Base-by-base conservation (phyloP, 2,113 vertebrate genomes). In the Phycodurus eques region DNA sequence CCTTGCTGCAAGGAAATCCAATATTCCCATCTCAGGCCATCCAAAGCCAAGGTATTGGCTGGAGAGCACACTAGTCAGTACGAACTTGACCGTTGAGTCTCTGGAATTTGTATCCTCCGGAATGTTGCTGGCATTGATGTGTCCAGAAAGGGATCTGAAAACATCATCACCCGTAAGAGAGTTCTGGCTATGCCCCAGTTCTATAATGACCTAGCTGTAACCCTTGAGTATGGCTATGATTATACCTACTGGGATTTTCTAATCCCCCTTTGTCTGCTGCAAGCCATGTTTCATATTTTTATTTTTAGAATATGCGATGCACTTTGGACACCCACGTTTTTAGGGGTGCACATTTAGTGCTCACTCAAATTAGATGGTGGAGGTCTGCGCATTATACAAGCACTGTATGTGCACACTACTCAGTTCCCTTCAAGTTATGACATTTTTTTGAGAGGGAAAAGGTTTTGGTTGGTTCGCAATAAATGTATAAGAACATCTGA, bases 1-100 rank as follows among this genome's bases (percentile, higher is more conserved):
- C 43, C 12, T 66, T 66, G 43, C 22, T 66, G 64, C 13, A 15
- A 66, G 42, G 12, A 27, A 66, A 66, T 20, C 64, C 6, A 31
- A 47, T 66, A 43, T 66, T 66, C 14, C 64, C 64, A 17, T n/a
- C 44, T 47, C 64, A 47, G 43, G 64, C 47, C 22, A 31, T 66
- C 22, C 64, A 66, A 66, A 47, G 43, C n/a, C 13, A 47, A 27
- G 8, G 22, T 66, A 47, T 27, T 47, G 64, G n/a, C 64, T 66
- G 47, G 10, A 17, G 22, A 31, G n/a, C 39, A 66, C 43, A 47
- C 22, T 31, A 47, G 22, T 66, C n/a, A 47, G n/a, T 46, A 17
- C 2, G 13, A 49, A 66, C 44, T 46, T 47, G n/a, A 63, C 17
- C 9, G 4, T 42, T 42, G 35, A 44, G 8, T 44, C 42, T 14